These are phyloP conservation scores for Heliconius nattereri DNA, from an alignment of 1,140 invertebrate genomes.

Conservation along the genomic window DNA sequence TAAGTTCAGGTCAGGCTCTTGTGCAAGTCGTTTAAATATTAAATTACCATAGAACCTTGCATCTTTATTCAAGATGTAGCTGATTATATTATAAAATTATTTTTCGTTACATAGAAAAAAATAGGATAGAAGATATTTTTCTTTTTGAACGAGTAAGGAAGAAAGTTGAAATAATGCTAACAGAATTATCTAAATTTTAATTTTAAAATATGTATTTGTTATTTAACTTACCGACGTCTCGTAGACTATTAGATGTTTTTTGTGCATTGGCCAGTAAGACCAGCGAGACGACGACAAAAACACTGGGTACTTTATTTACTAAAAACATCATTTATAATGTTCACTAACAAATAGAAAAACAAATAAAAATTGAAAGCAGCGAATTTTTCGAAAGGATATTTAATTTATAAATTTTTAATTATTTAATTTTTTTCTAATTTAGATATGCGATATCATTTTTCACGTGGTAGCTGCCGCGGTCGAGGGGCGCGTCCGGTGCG, in stretches of 20 bases:
- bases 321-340: conserved; percentile 21
- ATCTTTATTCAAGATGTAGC: conserved; percentile 13
- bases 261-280: conserved; percentile 69
- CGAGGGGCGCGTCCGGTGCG: conserved; percentile 61
- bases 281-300: conserved; percentile 62
- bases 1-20: conserved; percentile 4
- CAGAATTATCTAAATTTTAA: background rate
- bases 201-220: background rate
- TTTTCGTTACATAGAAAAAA: too few species aligned
- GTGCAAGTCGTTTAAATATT: conserved; percentile 13
- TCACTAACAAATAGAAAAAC: background rate
- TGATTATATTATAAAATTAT: background rate
- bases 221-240: conserved; percentile 66
- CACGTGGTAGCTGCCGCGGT: conserved; percentile 54
- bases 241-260: conserved; percentile 61
- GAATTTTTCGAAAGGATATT: background rate
- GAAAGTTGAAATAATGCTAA: too few species aligned
- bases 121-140: too few species aligned
- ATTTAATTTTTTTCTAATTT: conserved; percentile 54
- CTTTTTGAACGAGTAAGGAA: too few species aligned
- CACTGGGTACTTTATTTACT: conserved; percentile 61
- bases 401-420: conserved; percentile 37
- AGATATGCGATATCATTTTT: conserved; percentile 69
- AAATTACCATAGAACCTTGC: conserved; percentile 27
- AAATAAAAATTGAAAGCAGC: background rate